phyloP scores from a whole-genome alignment of 2,113 vertebrate genomes.

The Rhinolophus ferrumequinum region DNA sequence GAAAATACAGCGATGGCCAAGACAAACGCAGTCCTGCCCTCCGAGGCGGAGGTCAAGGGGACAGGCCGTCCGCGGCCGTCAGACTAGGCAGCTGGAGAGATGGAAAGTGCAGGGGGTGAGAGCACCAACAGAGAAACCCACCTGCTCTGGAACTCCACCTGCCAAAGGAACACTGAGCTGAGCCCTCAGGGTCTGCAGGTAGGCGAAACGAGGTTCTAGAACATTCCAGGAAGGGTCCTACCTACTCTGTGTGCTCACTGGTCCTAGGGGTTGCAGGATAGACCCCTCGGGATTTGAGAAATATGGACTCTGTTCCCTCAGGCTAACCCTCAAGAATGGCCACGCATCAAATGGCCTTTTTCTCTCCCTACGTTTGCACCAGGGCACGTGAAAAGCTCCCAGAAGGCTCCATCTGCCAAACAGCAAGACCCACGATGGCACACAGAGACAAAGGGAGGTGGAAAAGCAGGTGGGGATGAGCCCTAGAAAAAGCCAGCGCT shows the following conservation, averaged over 20 bases:
- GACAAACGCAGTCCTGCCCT: not conserved
- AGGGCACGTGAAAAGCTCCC: too few species aligned
- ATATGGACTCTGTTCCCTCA: not conserved
- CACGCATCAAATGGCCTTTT: not conserved
- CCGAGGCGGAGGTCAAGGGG: not conserved
- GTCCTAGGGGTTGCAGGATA: not conserved
- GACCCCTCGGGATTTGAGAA: rapidly evolving
- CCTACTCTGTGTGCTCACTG: not conserved
- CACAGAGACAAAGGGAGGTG: too few species aligned
- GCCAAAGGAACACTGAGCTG: not conserved
- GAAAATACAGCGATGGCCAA: not conserved
- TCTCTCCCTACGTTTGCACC: not conserved
- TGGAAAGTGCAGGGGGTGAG: not conserved
- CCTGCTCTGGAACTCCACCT: not conserved
- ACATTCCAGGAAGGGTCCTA: not conserved
- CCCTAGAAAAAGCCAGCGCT: too few species aligned
- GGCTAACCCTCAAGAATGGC: rapidly evolving
- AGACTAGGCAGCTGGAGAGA: rapidly evolving
- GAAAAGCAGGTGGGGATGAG: too few species aligned
- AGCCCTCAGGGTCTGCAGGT: not conserved
- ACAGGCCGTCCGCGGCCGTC: rapidly evolving
- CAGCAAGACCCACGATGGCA: too few species aligned
- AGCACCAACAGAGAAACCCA: rapidly evolving
- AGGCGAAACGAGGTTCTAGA: not conserved
- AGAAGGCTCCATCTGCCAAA: too few species aligned